Base-by-base conservation (phyloP, 2,888 invertebrate genomes). In the Macroteleia sp. region DNA sequence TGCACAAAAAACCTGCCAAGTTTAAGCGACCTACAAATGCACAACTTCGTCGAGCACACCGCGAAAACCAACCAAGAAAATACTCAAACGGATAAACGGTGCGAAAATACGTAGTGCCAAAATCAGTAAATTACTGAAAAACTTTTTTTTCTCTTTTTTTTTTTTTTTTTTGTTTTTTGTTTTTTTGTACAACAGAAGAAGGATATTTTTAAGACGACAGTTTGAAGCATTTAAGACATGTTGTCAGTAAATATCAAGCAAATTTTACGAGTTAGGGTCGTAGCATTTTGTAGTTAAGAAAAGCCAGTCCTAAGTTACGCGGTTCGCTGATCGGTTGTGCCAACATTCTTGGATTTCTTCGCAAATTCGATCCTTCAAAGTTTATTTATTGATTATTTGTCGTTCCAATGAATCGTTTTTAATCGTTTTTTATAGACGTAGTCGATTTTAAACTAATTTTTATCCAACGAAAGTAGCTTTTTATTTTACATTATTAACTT, bases 81-180 rank as follows among this genome's bases (percentile, higher is more conserved):
- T 82, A 85, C 85, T 82, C 88, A 86, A 81, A 57, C 46, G 20
- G 76, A 92, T 81, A 92, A 92, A 91, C 92, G 92, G 89, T 92
- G 93, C 92, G 93, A 93, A 91, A 93, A 94, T 92, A 93, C 93
- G 92, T 93, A 94, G 94, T 94, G 94, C 93, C 94, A 94, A 94
- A 41, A 32, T n/a, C 12, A n/a, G n/a, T n/a, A n/a, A n/a, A n/a
- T n/a, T n/a, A n/a, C n/a, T n/a, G n/a, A n/a, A n/a, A n/a, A n/a
- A n/a, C n/a, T n/a, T n/a, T n/a, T n/a, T n/a, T n/a, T n/a, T n/a
- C n/a, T n/a, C n/a, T n/a, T n/a, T n/a, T n/a, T n/a, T n/a, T n/a
- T n/a, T n/a, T n/a, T n/a, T n/a, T n/a, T n/a, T n/a, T n/a, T n/a
- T n/a, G n/a, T n/a, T n/a, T 46, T 32, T 6, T 46, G 10, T n/a